Conservation (phyloP, 2,888 invertebrate genomes). For the Rhorus exstirpatorius region DNA sequence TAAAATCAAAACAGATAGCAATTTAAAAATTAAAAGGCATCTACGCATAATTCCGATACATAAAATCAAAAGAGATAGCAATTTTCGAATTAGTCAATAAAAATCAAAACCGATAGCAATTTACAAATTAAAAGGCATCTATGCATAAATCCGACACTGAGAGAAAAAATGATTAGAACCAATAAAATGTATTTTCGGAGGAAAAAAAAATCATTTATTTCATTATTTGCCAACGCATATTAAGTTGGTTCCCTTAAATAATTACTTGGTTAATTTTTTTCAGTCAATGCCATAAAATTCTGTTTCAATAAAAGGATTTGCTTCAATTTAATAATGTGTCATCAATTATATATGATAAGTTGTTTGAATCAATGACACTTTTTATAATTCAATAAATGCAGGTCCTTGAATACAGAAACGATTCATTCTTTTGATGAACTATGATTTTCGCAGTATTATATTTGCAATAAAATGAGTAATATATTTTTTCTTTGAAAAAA, state of each 20-base stretch:
- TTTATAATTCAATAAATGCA: constrained; percentile 22
- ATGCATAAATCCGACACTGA: too few species aligned
- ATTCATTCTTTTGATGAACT: constrained; percentile 28
- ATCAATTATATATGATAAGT: constrained; percentile 33
- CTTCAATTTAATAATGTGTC: constrained; percentile 24
- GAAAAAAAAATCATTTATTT: constrained; percentile 11
- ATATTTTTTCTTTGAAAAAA: constrained; percentile 21
- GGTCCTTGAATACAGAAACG: constrained; percentile 2
- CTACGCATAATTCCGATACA: too few species aligned
- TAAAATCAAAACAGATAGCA: too few species aligned
- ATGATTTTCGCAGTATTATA: constrained; percentile 21
- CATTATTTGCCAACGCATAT: constrained; percentile 26
- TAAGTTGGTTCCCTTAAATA: constrained; percentile 17
- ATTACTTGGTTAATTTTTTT: constrained; percentile 30
- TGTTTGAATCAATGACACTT: constrained; percentile 20
- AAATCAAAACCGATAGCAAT: too few species aligned
- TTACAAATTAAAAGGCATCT: too few species aligned
- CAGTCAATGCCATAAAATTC: constrained; percentile 17
- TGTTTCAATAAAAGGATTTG: constrained; percentile 23
- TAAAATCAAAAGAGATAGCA: too few species aligned
- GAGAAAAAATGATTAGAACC: too few species aligned
- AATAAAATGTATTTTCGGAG: not conserved
- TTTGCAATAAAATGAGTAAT: constrained; percentile 9
- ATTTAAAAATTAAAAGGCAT: too few species aligned
- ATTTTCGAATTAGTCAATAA: too few species aligned